These are phyloP conservation scores for Magallana gigas DNA, from an alignment of 1,140 invertebrate genomes.

Conservation along the genomic window DNA sequence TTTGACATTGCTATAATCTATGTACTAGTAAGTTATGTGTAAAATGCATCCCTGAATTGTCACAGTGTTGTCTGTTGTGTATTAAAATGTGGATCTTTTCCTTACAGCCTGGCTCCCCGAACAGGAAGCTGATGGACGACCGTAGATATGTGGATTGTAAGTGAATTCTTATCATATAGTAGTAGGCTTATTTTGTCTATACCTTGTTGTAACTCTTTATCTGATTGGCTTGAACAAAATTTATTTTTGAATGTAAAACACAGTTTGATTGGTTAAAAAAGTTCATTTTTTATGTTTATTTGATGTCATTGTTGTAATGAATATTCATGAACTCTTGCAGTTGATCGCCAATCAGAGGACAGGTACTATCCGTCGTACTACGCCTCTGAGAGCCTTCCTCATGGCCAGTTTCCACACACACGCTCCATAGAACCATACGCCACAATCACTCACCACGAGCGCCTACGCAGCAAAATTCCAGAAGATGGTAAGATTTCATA, in stretches of 20 bases:
- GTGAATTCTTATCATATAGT: neutral
- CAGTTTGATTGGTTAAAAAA: too few relatives aligned
- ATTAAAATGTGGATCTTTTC: neutral
- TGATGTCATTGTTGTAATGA: neutral
- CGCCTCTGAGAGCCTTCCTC: slow-evolving; percentile 58
- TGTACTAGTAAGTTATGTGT: too few relatives aligned
- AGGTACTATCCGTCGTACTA: slow-evolving; percentile 77
- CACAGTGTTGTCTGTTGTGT: too few relatives aligned
- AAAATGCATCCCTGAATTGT: too few relatives aligned
- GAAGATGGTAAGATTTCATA: slow-evolving; percentile 57
- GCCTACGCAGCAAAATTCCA: slow-evolving; percentile 61
- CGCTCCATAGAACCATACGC: slow-evolving; percentile 77
- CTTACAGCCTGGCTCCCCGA: neutral
- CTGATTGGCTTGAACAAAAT: too few relatives aligned
- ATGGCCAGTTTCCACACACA: slow-evolving; percentile 47
- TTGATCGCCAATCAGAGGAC: slow-evolving; percentile 67
- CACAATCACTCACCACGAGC: slow-evolving; percentile 77
- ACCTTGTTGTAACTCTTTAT: too few relatives aligned
- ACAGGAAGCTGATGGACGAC: neutral
- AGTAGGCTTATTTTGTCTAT: too few relatives aligned
- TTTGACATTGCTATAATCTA: too few relatives aligned
- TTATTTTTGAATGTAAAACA: too few relatives aligned
- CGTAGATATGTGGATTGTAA: slow-evolving; percentile 10
- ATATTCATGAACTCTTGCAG: slow-evolving; percentile 36
- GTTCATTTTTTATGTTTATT: too few relatives aligned